Evolutionary conservation across 2,113 vertebrate genomes (phyloP), one percentile per base, ranked within the genome.

Genomic region (Silurus asotus): DNA sequence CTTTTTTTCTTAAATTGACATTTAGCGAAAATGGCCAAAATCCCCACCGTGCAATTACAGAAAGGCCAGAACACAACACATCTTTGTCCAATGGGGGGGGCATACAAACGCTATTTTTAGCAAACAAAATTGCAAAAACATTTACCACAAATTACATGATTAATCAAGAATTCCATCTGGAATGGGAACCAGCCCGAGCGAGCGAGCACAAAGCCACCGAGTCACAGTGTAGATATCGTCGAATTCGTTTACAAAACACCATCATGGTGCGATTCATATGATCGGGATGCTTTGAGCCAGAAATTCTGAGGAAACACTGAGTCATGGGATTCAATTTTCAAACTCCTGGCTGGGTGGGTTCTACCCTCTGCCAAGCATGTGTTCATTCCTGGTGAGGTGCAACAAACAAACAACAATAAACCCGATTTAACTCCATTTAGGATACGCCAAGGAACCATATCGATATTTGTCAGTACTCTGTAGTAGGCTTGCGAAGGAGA

Each of bases 401-500:
- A 77, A 85, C 70, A 82, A 85, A 85, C 61, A 84, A 76, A 85
- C 83, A n/a, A n/a, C 61, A 23, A 75, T n/a, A 80, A 64, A 58
- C 25, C 6, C 8, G 5, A 28, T 55, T 17, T 17, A 23, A 28
- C 61, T 62, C 19, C 23, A 6, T 62, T 62, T 37, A 67, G 23
- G 8, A 37, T 25, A 55, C 2, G 3, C 19, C 55, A 19, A 37
- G 25, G 25, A 19, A 10, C 25, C 15, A 25, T 19, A 37, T 6
- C 6, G 25, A 8, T 59, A 10, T 25, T 19, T 11, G 15, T 17
- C 51, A 77, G 75, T 56, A 28, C 11, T 56, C 23, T 3, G 74
- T 14, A 49, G 45, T 37, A 37, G 37, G 37, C 37, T 37, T 37
- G 37, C 37, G 3, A 37, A 37, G 37, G 2, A 2, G 37, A 1